A percentile compares a stretch with the other conserved stretches of the same genome.
These are phyloP conservation scores for Hetaerina americana DNA, from an alignment of 1,140 invertebrate genomes.

Conservation along the genomic window DNA sequence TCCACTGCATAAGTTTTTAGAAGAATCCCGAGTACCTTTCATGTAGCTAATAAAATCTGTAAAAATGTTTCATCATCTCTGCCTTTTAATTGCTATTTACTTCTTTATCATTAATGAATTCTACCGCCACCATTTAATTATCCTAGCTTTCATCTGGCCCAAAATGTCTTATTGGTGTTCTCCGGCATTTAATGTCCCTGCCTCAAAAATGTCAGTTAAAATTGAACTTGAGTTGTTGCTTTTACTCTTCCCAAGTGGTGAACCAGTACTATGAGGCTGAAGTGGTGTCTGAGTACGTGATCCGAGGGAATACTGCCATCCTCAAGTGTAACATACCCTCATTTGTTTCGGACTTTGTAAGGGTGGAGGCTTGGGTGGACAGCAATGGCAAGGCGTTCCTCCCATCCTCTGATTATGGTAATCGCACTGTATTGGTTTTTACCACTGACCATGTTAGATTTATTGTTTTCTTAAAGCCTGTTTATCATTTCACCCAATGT, in stretches of 20 bases:
- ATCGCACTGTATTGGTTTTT: slow-evolving; percentile 11
- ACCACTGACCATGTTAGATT: no score
- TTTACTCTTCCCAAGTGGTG: slow-evolving; percentile 50
- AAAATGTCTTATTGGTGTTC: no score
- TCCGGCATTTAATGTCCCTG: no score
- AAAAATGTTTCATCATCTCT: background rate
- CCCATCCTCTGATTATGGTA: slow-evolving; percentile 46
- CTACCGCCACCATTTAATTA: background rate
- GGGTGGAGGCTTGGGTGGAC: slow-evolving; percentile 77
- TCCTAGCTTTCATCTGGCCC: no score
- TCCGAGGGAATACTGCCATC: slow-evolving; percentile 81
- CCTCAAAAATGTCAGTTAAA: no score
- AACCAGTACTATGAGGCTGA: slow-evolving; percentile 82
- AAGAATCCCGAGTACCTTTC: no score
- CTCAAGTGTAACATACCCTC: slow-evolving; percentile 85
- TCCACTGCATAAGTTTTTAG: no score
- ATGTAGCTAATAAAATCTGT: no score
- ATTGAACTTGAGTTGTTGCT: background rate
- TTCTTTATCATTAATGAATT: background rate
- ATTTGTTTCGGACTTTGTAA: slow-evolving; percentile 82
- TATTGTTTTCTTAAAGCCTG: no score
- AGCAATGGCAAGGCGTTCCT: slow-evolving; percentile 58
- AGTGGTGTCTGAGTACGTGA: slow-evolving; percentile 85
- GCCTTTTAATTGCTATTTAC: background rate
- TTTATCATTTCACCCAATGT: no score